Evolutionary conservation across 2,888 invertebrate genomes (phyloP), one percentile per base, ranked within the genome.

Genomic region (Tenthredo amoena): DNA sequence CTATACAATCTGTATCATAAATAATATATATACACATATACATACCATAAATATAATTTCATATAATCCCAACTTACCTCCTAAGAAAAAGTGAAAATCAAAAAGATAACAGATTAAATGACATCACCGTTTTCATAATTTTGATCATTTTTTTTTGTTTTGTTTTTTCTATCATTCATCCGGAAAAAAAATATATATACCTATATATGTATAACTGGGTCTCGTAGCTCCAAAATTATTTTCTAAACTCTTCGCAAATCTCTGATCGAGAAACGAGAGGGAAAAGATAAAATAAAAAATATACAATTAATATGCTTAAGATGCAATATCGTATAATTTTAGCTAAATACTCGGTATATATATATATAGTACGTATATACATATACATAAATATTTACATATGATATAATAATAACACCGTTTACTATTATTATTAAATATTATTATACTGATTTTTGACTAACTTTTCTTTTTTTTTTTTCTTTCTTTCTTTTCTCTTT

Each of bases 41-140:
- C 7, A 31, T 37, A 37, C 12, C n/a, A 71, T 71, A 71, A 34
- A 71, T 71, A n/a, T n/a, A 34, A 55, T 55, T 72, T 31, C 31
- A 72, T 34, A 72, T n/a, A 72, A n/a, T 72, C 71, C 37, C n/a
- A 72, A 72, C 71, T 72, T 72, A 72, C 71, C 71, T 72, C 71
- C 71, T 0, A 72, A n/a, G 18, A n/a, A 72, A 18, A 34, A n/a
- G 18, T 9, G 5, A 9, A n/a, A 62, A 62, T 10, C 6, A n/a
- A 7, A 50, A 50, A 18, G 5, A 50, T 18, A 50, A 50, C 50
- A 50, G 50, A 50, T 43, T 43, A 43, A 43, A 43, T 7, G 40
- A 7, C 7, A 40, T 40, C 40, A 40, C 40, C 40, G 40, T 40
- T 9, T 40, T 7, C 40, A 40, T 50, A 50, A 18, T 26, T 50